Base-by-base conservation (phyloP, 2,888 invertebrate species). In the Ephialtes manifestator region DNA sequence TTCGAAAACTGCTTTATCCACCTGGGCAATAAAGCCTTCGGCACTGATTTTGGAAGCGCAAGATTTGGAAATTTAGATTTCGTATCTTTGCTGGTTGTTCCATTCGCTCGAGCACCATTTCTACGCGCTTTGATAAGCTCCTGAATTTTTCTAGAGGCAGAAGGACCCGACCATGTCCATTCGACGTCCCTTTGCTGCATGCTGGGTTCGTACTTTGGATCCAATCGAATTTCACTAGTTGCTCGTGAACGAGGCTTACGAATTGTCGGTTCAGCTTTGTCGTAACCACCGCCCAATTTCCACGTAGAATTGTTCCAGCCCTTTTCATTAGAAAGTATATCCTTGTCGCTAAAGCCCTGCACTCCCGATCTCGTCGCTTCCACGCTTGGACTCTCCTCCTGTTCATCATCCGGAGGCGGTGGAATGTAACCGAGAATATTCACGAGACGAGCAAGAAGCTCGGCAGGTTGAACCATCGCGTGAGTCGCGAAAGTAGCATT, bases 371-470 rank as follows among this genome's bases (percentile, higher is more conserved):
- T 74, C 15, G 81, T 78, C n/a, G 79, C 39, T 1, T 83, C 84
- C 13, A 24, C 53, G 13, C 83, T 51, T 91, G 90, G 70, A 74
- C 20, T 43, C n/a, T 53, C 86, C 8, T 91, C 89, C 10, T 89
- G 90, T 7, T 87, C 87, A 24, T 93, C 93, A 11, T 92, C 92
- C 0, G 87, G 81, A 0, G 90, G 89, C 0, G 94, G 93, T 1
- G 94, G 94, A 65, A 94, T 92, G 79, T 94, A 96, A 28, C 97
- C 97, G 81, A 98, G 93, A 13, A 97, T 97, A 89, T 97, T 96
- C 0, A 97, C 97, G 60, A 98, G 96, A 92, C 97, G 96, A 0
- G 97, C 96, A 77, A 98, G 92, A 1, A 98, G 92, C 91, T 97
- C 97, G 7, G 96, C 96, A 8, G 97, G 97, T 90, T 97, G 96